Evolutionary conservation across 1,140 invertebrate genomes (phyloP).

Genomic region (Drosophila nannoptera): DNA sequence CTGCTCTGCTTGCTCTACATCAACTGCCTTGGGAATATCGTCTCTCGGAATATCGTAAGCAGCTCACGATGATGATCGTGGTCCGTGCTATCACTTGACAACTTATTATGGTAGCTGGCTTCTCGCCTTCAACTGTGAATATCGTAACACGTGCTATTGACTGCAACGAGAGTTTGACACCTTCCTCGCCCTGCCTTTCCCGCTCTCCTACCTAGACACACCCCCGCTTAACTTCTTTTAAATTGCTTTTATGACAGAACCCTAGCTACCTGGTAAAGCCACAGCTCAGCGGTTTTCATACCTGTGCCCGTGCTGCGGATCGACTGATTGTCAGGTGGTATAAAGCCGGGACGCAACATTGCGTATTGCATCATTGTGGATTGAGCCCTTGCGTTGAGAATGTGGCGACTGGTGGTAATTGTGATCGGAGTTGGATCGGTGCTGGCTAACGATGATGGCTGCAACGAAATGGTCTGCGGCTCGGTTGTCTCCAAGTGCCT

Average conservation of each 20-base stretch:
- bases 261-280: conserved; percentile 8
- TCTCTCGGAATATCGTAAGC: no score
- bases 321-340: conserved; percentile 6
- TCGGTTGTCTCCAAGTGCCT: conserved; percentile 97
- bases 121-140: no score
- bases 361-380: conserved; percentile 29
- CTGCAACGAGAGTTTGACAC: background rate
- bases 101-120: no score
- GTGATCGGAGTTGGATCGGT: conserved; percentile 9
- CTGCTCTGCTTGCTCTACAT: background rate
- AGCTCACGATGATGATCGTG: no score
- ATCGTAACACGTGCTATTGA: background rate
- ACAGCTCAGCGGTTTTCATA: background rate
- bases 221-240: conserved; percentile 50
- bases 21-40: background rate
- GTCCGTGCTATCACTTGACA: no score
- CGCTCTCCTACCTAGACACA: conserved; percentile 1
- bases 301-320: background rate
- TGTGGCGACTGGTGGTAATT: conserved; percentile 19
- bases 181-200: background rate
- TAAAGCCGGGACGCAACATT: conserved; percentile 22
- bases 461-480: conserved; percentile 75
- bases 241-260: conserved; percentile 46
- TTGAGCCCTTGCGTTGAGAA: conserved; percentile 11
- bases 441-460: conserved; percentile 53